Percentiles rank a stretch among this genome's conserved stretches.
phyloP scores from a whole-genome alignment of 2,113 vertebrate species.

The Notiomystis cincta region DNA sequence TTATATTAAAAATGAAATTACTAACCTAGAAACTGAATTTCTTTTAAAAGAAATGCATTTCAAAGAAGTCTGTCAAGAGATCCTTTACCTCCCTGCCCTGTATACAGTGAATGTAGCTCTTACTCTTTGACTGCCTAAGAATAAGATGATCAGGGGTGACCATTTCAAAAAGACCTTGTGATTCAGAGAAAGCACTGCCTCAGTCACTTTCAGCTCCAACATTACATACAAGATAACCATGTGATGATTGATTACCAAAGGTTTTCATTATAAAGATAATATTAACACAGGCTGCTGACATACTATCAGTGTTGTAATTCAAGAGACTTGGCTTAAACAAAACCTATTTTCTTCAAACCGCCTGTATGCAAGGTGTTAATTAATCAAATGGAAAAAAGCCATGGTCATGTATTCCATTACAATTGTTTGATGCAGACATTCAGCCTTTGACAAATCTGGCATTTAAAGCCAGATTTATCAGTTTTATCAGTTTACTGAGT shows the following conservation, averaged over 20 bases:
- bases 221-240: background rate
- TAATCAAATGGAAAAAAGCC: background rate
- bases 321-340: background rate
- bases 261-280: background rate
- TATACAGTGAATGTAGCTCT: background rate
- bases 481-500: background rate
- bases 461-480: too few relatives aligned
- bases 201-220: background rate
- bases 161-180: background rate
- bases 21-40: background rate
- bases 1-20: background rate
- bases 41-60: background rate
- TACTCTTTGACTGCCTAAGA: background rate
- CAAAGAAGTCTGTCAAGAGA: background rate
- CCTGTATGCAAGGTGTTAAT: background rate
- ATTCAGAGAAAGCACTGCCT: background rate
- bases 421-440: background rate
- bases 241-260: background rate
- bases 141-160: background rate
- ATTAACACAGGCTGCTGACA: background rate
- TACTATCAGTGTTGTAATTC: background rate
- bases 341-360: background rate
- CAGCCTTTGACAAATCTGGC: background rate
- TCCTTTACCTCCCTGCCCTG: background rate
- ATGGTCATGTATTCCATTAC: background rate